These are phyloP conservation scores for Peromyscus californicus DNA, from an alignment of 2,113 vertebrate genomes.

Conservation along the genomic window DNA sequence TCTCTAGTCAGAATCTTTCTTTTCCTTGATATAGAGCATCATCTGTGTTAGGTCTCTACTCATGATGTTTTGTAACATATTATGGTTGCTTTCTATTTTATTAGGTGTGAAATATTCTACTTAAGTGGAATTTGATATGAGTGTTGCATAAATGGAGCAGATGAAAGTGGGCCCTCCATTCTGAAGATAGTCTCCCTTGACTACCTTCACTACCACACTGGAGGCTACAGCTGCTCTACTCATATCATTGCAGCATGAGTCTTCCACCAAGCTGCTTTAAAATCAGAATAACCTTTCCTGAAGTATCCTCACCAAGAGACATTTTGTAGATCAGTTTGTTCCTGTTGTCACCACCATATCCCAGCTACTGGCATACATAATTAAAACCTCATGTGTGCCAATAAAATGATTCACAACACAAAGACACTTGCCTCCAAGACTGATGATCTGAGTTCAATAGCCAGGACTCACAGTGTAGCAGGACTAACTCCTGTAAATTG, in stretches of 20 bases:
- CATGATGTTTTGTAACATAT: neutral
- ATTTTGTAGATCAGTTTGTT: neutral
- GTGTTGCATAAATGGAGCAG: neutral
- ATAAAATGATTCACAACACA: too few species aligned
- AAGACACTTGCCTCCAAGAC: too few species aligned
- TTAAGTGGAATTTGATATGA: neutral
- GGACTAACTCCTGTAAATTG: neutral
- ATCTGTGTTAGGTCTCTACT: neutral
- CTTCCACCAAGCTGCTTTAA: neutral
- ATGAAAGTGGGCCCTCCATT: neutral
- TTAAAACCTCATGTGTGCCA: too few species aligned
- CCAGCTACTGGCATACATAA: fast-evolving
- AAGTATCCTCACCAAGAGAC: neutral
- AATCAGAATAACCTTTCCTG: neutral
- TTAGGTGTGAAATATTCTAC: neutral
- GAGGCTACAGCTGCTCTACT: neutral
- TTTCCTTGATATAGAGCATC: neutral
- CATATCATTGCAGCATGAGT: neutral
- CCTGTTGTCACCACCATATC: neutral
- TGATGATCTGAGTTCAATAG: neutral
- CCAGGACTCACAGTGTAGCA: too few species aligned
- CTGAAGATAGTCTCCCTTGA: neutral
- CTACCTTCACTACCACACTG: neutral
- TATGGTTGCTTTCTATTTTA: neutral
- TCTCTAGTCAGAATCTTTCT: neutral